phyloP scores from a whole-genome alignment of 2,797 vertebrate genomes.

The Enteromius thamalakanensis region DNA sequence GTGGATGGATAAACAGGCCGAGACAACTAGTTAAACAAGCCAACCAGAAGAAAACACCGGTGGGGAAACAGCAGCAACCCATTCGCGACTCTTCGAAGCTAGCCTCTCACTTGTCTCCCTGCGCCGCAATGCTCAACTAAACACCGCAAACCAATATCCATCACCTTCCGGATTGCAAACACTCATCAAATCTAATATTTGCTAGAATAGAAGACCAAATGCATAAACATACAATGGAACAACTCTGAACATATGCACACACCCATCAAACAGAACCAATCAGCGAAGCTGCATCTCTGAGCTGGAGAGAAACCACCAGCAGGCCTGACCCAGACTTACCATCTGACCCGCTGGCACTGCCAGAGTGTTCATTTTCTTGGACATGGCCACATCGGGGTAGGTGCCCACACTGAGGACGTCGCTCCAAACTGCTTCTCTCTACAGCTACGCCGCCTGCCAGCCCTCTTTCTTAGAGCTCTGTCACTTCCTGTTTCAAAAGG shows the following conservation, averaged over 20 bases:
- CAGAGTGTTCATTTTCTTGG: conserved; percentile 56
- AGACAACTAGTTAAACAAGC: neutral
- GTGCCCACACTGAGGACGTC: conserved; percentile 16
- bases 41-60: neutral
- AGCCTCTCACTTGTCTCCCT: neutral
- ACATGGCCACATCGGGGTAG: conserved; percentile 53
- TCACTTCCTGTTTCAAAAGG: conserved; percentile 66
- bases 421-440: conserved; percentile 41
- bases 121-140: neutral
- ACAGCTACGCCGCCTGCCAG: conserved; percentile 25
- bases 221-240: neutral
- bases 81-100: neutral
- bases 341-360: conserved; percentile 49
- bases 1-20: neutral
- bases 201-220: neutral
- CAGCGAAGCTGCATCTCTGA: neutral
- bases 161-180: neutral
- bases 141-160: neutral
- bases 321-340: conserved; percentile 56
- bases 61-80: neutral
- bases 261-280: neutral
- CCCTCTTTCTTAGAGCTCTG: conserved; percentile 53
- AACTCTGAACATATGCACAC: neutral
- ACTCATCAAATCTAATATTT: neutral
- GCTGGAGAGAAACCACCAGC: neutral